Base-by-base conservation (phyloP, 2,888 invertebrate genomes). In the Habroteleia sp. region DNA sequence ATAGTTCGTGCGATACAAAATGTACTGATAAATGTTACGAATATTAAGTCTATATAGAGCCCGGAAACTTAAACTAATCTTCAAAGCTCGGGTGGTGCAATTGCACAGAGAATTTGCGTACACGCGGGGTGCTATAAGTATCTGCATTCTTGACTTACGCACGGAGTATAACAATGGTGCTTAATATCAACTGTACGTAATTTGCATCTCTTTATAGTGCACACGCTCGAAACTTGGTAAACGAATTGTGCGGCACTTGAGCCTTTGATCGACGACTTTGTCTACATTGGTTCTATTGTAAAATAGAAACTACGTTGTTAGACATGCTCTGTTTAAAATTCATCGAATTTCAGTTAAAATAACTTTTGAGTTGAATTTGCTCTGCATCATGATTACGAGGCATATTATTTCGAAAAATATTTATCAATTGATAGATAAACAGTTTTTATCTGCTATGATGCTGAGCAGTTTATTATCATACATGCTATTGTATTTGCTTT, bases 121-220 rank as follows among this genome's bases (percentile, higher is more conserved):
- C 37, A 62, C 50, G 60, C 42, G 31, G 33, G 11, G 37, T 17
- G 13, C 16, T 54, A 25, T 58, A 52, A 44, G 68, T 68, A 41
- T 16, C 37, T 14, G 29, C 54, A 68, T 39, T 60, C 71, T 68
- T 68, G 46, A 65, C 62, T 60, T 25, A 80, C 78, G 77, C 72
- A 76, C 39, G 68, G 10, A 54, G 69, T 31, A 25, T 33, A 50
- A 76, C 69, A 77, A 77, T 79, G 60, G 58, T 29, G 66, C 71
- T 77, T 73, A 76, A 77, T 75, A 76, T 65, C 62, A 76, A 65
- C 76, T 62, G 75, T 65, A 83, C 79, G 81, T 82, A 83, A 78
- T 81, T 80, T 82, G 75, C 69, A 77, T 79, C 76, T 56, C 73
- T 74, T 60, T 74, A 68, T 42, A 29, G 63, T 35, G 41, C 73